phyloP scores from a whole-genome alignment of 2,888 invertebrate species.

The Lampropteryx suffumata region DNA sequence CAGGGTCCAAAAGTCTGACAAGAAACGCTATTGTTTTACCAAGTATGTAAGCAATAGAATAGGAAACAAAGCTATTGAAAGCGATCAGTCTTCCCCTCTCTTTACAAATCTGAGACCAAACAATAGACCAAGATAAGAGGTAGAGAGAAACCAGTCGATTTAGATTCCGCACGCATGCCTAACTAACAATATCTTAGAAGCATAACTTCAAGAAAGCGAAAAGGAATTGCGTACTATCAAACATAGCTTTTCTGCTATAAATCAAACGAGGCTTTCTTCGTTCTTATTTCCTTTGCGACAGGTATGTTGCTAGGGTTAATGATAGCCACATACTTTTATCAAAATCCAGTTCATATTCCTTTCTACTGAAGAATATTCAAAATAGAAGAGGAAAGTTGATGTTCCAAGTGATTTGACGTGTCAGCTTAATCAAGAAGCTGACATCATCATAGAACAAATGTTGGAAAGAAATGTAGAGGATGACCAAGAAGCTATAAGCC shows the following conservation, averaged over 20 bases:
- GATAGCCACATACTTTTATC: no score
- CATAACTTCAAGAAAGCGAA: conserved; percentile 33
- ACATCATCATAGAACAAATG: no score
- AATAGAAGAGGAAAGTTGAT: no score
- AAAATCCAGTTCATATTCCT: no score
- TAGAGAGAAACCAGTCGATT: conserved; percentile 26
- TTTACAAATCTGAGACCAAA: conserved; percentile 17
- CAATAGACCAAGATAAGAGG: conserved; percentile 16
- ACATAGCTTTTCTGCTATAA: conserved; percentile 38
- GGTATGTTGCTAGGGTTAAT: conserved; percentile 3
- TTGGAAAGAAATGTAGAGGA: no score
- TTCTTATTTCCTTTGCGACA: conserved; percentile 13
- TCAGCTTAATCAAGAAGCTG: no score
- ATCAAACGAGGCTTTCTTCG: conserved; percentile 36
- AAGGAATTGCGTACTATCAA: conserved; percentile 38
- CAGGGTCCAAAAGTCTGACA: no score
- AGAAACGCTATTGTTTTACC: no score
- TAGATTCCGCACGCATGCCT: conserved; percentile 28
- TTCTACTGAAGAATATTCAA: no score
- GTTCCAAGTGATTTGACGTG: no score
- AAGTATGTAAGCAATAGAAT: no score
- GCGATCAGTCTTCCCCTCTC: conserved; percentile 12
- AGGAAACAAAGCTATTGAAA: conserved; percentile 17
- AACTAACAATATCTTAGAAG: conserved; percentile 30
- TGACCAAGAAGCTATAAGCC: no score